A percentile compares a stretch with the other conserved stretches of the same genome.
phyloP scores from a whole-genome alignment of 2,888 invertebrate species.

The Zhuqinia jingwanae region DNA sequence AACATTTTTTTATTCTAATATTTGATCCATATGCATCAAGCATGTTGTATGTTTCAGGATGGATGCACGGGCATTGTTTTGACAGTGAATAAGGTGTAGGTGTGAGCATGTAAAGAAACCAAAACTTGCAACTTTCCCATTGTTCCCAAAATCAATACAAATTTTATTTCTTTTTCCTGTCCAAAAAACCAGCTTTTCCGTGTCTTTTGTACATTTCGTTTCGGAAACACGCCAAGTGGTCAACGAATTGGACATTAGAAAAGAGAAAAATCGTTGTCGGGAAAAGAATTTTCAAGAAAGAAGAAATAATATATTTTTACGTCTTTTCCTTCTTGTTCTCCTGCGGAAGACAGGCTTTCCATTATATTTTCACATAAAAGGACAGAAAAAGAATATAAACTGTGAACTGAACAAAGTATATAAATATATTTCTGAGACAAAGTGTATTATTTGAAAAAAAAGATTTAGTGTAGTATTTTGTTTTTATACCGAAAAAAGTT shows the following conservation, averaged over 20 bases:
- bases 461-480: too few relatives aligned
- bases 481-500: too few relatives aligned
- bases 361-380: neutral
- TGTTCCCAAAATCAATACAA: constrained; percentile 32
- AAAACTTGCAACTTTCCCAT: constrained; percentile 12
- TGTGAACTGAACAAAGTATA: too few relatives aligned
- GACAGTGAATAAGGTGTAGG: neutral
- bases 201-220: constrained; percentile 22
- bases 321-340: neutral
- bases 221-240: too few relatives aligned
- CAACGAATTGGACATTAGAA: neutral
- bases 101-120: neutral
- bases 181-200: constrained; percentile 24
- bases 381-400: too few relatives aligned
- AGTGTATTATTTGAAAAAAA: too few relatives aligned
- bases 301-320: neutral
- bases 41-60: too few relatives aligned
- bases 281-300: neutral
- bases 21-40: too few relatives aligned
- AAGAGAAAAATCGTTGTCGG: neutral
- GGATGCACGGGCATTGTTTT: too few relatives aligned
- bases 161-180: constrained; percentile 33
- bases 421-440: too few relatives aligned
- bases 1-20: too few relatives aligned
- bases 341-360: neutral